Conservation (phyloP, 2,888 invertebrate species). For the Glyphotaelius pellucidus region DNA sequence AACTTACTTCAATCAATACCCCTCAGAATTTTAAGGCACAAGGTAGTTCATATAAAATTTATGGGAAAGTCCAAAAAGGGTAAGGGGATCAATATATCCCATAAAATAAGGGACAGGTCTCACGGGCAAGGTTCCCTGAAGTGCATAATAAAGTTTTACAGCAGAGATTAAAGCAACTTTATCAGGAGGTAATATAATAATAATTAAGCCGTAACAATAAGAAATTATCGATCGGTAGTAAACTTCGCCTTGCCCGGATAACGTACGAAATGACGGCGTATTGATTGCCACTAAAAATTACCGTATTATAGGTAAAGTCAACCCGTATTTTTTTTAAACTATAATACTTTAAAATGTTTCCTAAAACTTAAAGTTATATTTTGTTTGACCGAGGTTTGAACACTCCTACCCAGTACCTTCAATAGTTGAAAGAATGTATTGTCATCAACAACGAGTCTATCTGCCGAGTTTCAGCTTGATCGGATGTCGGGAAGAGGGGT, state of each 20-base stretch:
- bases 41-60: background rate
- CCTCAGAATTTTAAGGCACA: background rate
- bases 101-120: background rate
- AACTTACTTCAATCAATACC: background rate
- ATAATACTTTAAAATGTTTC: too few species aligned
- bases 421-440: too few species aligned
- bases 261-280: background rate
- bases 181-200: background rate
- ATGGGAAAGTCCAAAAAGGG: background rate
- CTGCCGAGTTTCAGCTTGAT: too few species aligned
- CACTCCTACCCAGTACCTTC: too few species aligned
- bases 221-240: background rate
- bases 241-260: background rate
- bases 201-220: background rate
- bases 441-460: too few species aligned
- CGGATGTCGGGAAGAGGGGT: too few species aligned
- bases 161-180: background rate
- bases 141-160: slow-evolving; percentile 14
- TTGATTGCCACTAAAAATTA: background rate
- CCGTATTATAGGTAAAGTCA: too few species aligned
- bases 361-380: too few species aligned
- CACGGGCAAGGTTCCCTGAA: slow-evolving; percentile 3
- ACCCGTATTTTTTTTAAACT: too few species aligned
- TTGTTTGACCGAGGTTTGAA: too few species aligned
- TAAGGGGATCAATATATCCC: background rate